These are phyloP conservation scores for Gryllus bimaculatus DNA, from an alignment of 1,140 invertebrate genomes.

Conservation along the genomic window DNA sequence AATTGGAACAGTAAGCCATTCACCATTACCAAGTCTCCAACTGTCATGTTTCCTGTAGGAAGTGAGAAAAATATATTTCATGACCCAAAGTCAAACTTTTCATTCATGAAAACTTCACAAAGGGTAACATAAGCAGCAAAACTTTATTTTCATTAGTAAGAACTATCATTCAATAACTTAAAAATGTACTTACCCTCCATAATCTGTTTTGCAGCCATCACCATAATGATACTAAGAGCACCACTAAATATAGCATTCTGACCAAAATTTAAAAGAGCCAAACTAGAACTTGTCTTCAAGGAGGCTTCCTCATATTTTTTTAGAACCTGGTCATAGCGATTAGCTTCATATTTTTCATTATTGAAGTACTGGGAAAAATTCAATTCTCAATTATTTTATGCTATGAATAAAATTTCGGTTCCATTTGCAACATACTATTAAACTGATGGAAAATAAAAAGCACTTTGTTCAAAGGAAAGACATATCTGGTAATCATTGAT, in stretches of 20 bases:
- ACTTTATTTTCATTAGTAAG: neutral
- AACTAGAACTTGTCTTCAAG: constrained; percentile 87
- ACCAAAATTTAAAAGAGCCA: constrained; percentile 95
- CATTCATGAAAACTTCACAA: neutral
- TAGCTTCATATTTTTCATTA: constrained; percentile 91
- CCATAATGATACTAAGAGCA: constrained; percentile 88
- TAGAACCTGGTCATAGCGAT: constrained; percentile 79
- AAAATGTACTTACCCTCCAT: constrained; percentile 53
- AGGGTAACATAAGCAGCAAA: neutral
- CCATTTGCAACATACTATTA: too few species aligned
- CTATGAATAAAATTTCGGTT: neutral
- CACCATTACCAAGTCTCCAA: constrained; percentile 98
- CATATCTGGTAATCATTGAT: too few species aligned
- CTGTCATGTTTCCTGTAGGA: constrained; percentile 84
- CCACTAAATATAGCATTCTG: constrained; percentile 96
- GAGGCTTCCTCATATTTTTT: constrained; percentile 85
- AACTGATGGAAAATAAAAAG: too few species aligned
- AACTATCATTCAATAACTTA: neutral
- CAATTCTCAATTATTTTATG: constrained; percentile 16
- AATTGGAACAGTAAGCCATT: constrained; percentile 97
- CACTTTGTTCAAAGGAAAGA: too few species aligned
- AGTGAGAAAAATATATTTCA: constrained; percentile 19
- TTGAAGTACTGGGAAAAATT: constrained; percentile 80
- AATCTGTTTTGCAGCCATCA: constrained; percentile 84
- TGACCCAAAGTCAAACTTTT: neutral